These are phyloP conservation scores for Carassius carassius DNA, from an alignment of 2,113 vertebrate genomes.

Conservation along the genomic window DNA sequence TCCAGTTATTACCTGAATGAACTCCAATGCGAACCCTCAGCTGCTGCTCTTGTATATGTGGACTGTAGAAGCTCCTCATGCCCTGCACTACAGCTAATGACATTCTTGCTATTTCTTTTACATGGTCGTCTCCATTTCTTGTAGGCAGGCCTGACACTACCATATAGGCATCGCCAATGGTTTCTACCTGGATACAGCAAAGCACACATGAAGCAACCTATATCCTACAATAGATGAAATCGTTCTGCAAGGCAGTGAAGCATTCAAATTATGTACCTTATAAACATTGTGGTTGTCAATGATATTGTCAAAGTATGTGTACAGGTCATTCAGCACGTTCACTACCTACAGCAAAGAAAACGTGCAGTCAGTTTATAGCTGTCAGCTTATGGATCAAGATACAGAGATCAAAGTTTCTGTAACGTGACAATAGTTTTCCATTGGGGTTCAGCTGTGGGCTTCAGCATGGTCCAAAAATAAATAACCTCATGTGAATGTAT, in stretches of 20 bases:
- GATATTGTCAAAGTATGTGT: constrained; percentile 84
- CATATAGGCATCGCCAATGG: constrained; percentile 74
- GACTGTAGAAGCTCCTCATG: constrained; percentile 79
- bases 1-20: constrained; percentile 73
- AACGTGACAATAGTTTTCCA: constrained; percentile 34
- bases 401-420: constrained; percentile 10
- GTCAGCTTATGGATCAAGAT: background rate
- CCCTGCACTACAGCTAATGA: constrained; percentile 80
- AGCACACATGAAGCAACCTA: background rate
- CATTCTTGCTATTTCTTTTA: constrained; percentile 82
- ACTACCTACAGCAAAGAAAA: constrained; percentile 72
- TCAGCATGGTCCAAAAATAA: constrained; percentile 17
- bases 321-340: constrained; percentile 82
- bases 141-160: constrained; percentile 84
- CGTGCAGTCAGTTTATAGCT: background rate
- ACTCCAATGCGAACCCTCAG: constrained; percentile 79
- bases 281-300: constrained; percentile 85
- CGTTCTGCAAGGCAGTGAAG: too few relatives aligned
- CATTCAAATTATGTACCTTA: constrained; percentile 68
- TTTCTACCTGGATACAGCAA: constrained; percentile 77
- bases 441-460: constrained; percentile 7
- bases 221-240: background rate
- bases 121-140: constrained; percentile 78
- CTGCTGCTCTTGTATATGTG: constrained; percentile 75
- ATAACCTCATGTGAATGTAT: constrained; percentile 38